Evolutionary conservation across 2,797 vertebrate genomes (phyloP).

Genomic region (Brachymystax lenok): DNA sequence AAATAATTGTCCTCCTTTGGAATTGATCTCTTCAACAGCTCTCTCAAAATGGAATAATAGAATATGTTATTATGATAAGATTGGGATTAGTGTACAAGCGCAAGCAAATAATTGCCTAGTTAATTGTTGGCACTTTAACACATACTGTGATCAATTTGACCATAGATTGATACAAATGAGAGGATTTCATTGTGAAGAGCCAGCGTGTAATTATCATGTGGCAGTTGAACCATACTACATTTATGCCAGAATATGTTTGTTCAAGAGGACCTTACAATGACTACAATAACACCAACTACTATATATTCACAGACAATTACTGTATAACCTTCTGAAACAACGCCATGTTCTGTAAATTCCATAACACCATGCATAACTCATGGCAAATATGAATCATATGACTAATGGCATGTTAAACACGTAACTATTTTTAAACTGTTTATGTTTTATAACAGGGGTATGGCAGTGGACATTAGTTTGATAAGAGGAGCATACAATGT

Average conservation of each 20-base stretch:
- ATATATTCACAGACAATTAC: too few relatives aligned
- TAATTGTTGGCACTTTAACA: not conserved
- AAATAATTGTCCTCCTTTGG: not conserved
- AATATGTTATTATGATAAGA: not conserved
- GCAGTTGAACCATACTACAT: not conserved
- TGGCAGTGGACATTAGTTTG: too few relatives aligned
- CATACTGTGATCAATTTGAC: not conserved
- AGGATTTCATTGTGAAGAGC: not conserved
- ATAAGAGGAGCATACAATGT: too few relatives aligned
- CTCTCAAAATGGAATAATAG: not conserved
- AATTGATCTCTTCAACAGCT: not conserved
- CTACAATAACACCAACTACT: not conserved
- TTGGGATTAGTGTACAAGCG: not conserved
- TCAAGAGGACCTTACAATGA: not conserved
- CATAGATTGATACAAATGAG: constrained; percentile 1
- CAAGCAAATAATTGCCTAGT: not conserved
- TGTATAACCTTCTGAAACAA: not conserved
- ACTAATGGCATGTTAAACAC: too few relatives aligned
- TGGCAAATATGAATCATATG: not conserved
- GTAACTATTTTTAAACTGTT: too few relatives aligned
- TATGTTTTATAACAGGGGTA: too few relatives aligned
- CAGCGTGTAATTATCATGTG: not conserved
- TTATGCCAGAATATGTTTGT: not conserved
- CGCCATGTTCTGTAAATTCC: not conserved
- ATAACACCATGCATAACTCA: not conserved